These are phyloP conservation scores for Rhabdomys dilectus DNA, from an alignment of 2,113 vertebrate species.

Conservation along the genomic window DNA sequence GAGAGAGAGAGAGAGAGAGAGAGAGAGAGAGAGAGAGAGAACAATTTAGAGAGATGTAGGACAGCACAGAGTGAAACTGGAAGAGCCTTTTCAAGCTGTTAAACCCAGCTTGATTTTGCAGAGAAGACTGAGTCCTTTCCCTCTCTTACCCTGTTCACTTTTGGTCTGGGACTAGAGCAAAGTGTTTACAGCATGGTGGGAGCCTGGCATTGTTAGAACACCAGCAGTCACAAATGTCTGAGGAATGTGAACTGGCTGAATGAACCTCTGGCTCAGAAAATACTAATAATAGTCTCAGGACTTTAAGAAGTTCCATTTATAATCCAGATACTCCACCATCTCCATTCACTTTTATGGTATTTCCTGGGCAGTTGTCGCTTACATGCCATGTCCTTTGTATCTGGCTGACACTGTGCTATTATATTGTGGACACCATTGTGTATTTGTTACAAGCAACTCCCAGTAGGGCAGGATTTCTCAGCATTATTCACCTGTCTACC, in stretches of 20 bases:
- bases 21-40: background rate
- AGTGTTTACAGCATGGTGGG: background rate
- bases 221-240: too few species aligned
- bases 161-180: background rate
- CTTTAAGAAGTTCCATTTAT: background rate
- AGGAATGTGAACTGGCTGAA: background rate
- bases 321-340: background rate
- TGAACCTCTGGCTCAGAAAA: background rate
- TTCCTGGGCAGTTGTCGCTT: background rate
- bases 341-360: background rate
- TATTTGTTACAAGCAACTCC: background rate
- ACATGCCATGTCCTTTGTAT: background rate
- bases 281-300: background rate
- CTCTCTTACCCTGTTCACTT: background rate
- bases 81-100: conserved; percentile 40
- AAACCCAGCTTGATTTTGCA: conserved; percentile 48
- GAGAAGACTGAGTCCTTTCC: background rate
- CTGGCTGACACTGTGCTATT: background rate
- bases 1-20: background rate
- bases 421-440: background rate
- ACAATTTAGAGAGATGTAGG: background rate
- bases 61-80: background rate
- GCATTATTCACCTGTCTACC: background rate
- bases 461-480: background rate
- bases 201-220: background rate